Base-by-base conservation (phyloP, 2,113 vertebrate genomes). In the Hydropotes inermis region DNA sequence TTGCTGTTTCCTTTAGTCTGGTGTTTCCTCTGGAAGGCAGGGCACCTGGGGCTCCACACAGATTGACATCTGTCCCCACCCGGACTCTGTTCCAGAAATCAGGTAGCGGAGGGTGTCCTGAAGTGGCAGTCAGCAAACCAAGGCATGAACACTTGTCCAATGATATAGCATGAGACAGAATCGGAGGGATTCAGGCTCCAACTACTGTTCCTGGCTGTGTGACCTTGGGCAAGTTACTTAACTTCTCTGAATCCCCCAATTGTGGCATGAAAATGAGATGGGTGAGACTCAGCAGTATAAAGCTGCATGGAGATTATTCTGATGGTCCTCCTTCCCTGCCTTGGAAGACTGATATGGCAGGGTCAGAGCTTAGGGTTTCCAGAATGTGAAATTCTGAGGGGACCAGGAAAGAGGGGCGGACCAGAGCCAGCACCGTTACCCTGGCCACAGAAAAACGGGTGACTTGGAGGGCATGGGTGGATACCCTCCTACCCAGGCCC, bases 161-260 rank as follows among this genome's bases (percentile, higher is more conserved):
- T 10, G 60, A 64, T 83, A 87, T 25, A 83, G 36, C 19, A 33
- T 39, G 39, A 17, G 78, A 28, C 60, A 67, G 50, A 84, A n/a
- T 79, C 27, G 55, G 86, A 87, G 45, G 27, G 0, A 10, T 27
- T 30, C 28, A 3, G n/a, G 30, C 6, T 97, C 61, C 47, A 88
- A 36, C 25, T 52, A 25, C 23, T 58, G 57, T 89, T 60, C 45
- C 81, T 82, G 39, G 82, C 76, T 95, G 19, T 91, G 93, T 83
- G 74, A 76, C 45, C 55, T 85, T 47, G 11, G 43, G 47, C 50
- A 87, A 78, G 87, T 82, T 47, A 82, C 54, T 76, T n/a, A 54
- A 58, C 54, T 28, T 95, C 82, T 93, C 90, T 96, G 78, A 94
- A 57, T 14, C 47, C 58, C n/a, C 58, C 27, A n/a, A 7, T 1